A percentile compares a stretch with the other conserved stretches of the same genome.
These are phyloP conservation scores for Grammomys surdaster DNA, from an alignment of 2,113 vertebrate genomes.

Conservation along the genomic window DNA sequence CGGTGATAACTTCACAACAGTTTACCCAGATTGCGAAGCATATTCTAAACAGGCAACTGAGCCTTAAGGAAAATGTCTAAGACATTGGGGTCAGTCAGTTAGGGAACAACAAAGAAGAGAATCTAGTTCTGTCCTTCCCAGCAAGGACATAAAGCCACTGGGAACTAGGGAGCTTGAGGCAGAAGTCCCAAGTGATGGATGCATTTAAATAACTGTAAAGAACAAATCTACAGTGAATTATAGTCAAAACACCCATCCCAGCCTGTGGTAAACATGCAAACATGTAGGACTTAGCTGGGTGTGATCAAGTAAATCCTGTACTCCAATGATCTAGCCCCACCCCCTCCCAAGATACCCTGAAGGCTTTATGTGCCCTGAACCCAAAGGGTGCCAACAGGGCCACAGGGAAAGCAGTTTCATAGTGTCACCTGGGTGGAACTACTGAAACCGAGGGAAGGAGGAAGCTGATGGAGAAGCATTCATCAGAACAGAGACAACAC, in stretches of 20 bases:
- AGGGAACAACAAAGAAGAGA: not conserved
- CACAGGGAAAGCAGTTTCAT: not conserved
- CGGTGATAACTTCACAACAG: not conserved
- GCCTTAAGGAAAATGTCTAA: not conserved
- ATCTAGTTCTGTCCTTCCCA: not conserved
- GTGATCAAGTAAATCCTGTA: not conserved
- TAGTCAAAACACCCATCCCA: not conserved
- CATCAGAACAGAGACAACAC: not conserved
- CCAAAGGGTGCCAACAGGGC: not conserved
- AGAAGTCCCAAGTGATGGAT: not conserved
- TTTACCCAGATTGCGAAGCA: not conserved
- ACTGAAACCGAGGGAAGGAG: not conserved
- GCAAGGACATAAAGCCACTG: not conserved
- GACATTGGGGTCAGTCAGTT: not conserved
- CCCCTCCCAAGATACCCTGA: not conserved
- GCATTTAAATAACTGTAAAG: constrained; percentile 11
- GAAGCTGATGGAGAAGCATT: not conserved
- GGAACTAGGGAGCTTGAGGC: not conserved
- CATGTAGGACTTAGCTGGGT: not conserved
- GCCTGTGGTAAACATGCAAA: not conserved
- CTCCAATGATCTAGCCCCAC: not conserved
- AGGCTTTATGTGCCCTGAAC: not conserved
- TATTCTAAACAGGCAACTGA: not conserved
- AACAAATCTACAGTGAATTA: not conserved
- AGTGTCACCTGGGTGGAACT: not conserved